Evolutionary conservation across 1,140 invertebrate species (phyloP).

Genomic region (Acromyrmex echinatior): DNA sequence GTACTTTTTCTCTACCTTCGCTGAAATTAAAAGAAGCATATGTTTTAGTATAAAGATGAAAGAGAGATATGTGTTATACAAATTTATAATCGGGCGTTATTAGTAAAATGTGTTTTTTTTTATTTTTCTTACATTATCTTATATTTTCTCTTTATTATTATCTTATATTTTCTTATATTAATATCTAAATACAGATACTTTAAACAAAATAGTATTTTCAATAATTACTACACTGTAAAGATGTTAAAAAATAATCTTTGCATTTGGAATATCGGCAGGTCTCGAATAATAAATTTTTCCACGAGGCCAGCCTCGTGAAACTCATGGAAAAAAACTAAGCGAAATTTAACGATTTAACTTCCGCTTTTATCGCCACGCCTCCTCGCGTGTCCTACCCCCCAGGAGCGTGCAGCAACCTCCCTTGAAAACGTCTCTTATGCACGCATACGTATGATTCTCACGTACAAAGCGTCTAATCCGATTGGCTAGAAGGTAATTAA

Average conservation of each 20-base stretch:
- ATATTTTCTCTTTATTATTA: neutral
- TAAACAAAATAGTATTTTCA: neutral
- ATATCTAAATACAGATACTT: neutral
- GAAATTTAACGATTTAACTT: slow-evolving; percentile 78
- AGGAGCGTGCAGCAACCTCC: neutral
- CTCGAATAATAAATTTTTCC: slow-evolving; percentile 32
- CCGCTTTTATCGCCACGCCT: slow-evolving; percentile 74
- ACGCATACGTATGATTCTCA: slow-evolving; percentile 30
- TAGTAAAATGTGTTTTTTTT: neutral
- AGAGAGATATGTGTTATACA: neutral
- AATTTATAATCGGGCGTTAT: neutral
- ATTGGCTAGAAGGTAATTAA: neutral
- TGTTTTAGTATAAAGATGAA: neutral
- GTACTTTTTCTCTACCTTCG: slow-evolving; percentile 86
- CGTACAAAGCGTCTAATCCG: slow-evolving; percentile 19
- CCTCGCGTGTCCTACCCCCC: slow-evolving; percentile 70
- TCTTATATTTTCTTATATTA: no score
- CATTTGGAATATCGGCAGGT: neutral
- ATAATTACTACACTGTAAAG: neutral
- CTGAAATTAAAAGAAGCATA: slow-evolving; percentile 75
- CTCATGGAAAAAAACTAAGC: slow-evolving; percentile 30
- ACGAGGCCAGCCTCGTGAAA: neutral
- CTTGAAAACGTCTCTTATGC: slow-evolving; percentile 20
- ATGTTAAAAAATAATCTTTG: slow-evolving; percentile 5
- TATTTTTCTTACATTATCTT: neutral